phyloP scores from a whole-genome alignment of 1,140 invertebrate genomes.

The Luehdorfia chinensis region DNA sequence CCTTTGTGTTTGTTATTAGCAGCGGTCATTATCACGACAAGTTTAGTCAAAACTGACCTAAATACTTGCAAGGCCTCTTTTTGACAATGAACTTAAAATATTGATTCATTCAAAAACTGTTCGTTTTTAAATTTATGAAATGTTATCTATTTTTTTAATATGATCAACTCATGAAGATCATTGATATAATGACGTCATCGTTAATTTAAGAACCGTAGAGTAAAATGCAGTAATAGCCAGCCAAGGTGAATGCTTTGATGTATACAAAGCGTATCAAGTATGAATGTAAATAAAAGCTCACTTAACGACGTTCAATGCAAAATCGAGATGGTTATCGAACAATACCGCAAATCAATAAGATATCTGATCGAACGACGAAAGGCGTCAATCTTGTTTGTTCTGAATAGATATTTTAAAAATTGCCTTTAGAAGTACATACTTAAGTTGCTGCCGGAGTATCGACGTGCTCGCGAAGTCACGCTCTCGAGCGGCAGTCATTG shows the following conservation, averaged over 20 bases:
- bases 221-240: constrained; percentile 30
- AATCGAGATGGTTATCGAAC: constrained; percentile 49
- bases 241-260: constrained; percentile 39
- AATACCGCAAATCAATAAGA: constrained; percentile 48
- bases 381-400: neutral
- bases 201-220: constrained; percentile 27
- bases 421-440: constrained; percentile 14
- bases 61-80: constrained; percentile 47
- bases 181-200: constrained; percentile 13
- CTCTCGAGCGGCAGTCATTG: constrained; percentile 21
- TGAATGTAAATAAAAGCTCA: constrained; percentile 13
- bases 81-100: constrained; percentile 71
- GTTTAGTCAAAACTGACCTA: constrained; percentile 34
- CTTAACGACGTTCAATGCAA: constrained; percentile 18
- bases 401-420: constrained; percentile 9
- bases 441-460: constrained; percentile 5
- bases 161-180: neutral
- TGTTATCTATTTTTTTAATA: constrained; percentile 17
- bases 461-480: constrained; percentile 27
- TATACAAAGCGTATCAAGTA: constrained; percentile 25
- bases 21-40: constrained; percentile 27
- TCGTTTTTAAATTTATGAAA: no score
- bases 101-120: no score
- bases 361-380: constrained; percentile 18
- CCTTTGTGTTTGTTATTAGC: constrained; percentile 19